Base-by-base conservation (phyloP, 2,113 vertebrate species). In the Anthoscopus minutus region DNA sequence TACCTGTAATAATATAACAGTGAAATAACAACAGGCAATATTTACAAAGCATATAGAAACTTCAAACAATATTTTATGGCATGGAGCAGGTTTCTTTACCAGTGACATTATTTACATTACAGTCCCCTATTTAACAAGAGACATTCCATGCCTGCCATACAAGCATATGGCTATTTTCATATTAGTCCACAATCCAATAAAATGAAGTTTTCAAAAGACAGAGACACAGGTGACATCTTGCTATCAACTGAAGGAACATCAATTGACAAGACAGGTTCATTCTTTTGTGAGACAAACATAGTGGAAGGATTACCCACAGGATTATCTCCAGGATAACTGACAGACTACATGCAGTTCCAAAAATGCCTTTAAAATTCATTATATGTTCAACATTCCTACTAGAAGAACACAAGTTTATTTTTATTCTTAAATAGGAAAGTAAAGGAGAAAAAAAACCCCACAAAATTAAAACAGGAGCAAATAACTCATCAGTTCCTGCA, bases 371-470 rank as follows among this genome's bases (percentile, higher is more conserved):
- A 77, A 80, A 86, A 51, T 56, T 40, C n/a, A 77, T 31, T 16
- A 7, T 12, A 65, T 44, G 50, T 93, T 69, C 78, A 81, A 56
- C n/a, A 69, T 21, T 65, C 18, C 45, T 73, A 35, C 21, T 33
- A 56, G 45, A 92, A 89, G 27, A 40, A 60, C 6, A 51, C 3
- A 62, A 40, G 18, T 67, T 78, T 42, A 28, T 61, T 88, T 85
- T 71, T 33, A 40, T 50, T 65, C 24, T 40, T 70, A 48, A 24
- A 66, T 11, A 50, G 7, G 14, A 47, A 56, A 53, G 4, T 15
- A 61, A 67, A 77, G 6, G 9, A 38, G 10, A 16, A 45, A 54
- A n/a, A 62, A 6, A 6, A 11, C 0, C 2, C 0, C 6, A 35
- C 3, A 18, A 64, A 66, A 35, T 22, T 15, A 40, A 72, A 92